Percentiles rank a stretch among this genome's conserved stretches.
Evolutionary conservation across 2,888 invertebrate genomes (phyloP).

Genomic region (Onchidella celtica): DNA sequence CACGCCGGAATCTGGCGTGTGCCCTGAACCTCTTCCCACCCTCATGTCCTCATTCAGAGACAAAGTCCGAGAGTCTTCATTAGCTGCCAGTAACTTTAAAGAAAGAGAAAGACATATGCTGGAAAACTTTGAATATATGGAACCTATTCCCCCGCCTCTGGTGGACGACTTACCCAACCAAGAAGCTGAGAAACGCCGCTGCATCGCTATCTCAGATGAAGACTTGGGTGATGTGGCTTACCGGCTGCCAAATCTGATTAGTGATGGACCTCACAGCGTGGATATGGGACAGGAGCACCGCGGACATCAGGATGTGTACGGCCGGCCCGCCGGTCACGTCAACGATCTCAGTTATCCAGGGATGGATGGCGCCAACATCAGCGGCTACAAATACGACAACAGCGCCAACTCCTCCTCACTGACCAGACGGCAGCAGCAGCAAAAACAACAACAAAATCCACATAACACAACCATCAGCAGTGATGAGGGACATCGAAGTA

Average conservation of each 20-base stretch:
- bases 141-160: slow-evolving; percentile 40
- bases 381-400: slow-evolving; percentile 3
- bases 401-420: slow-evolving; percentile 10
- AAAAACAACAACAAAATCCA: slow-evolving; percentile 5
- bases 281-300: not conserved
- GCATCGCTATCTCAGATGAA: slow-evolving; percentile 34
- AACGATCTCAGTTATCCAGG: slow-evolving; percentile 2
- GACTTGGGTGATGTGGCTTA: slow-evolving; percentile 27
- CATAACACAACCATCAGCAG: slow-evolving; percentile 40
- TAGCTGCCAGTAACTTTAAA: slow-evolving; percentile 56
- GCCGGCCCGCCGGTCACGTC: not conserved
- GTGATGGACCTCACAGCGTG: not conserved
- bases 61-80: slow-evolving; percentile 59
- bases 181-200: slow-evolving; percentile 35
- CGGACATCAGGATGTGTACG: not conserved
- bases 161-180: not conserved
- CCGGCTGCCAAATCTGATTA: not conserved
- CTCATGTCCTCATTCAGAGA: slow-evolving; percentile 61
- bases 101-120: slow-evolving; percentile 54
- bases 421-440: slow-evolving; percentile 7
- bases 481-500: slow-evolving; percentile 41
- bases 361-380: not conserved
- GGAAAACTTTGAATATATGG: slow-evolving; percentile 40
- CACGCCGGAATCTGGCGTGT: slow-evolving; percentile 2
- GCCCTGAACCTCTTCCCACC: slow-evolving; percentile 55